Evolutionary conservation across 53 echinoderm and acorn worm species (phyloP).

Genomic region (Temnopleurus reevesii): DNA sequence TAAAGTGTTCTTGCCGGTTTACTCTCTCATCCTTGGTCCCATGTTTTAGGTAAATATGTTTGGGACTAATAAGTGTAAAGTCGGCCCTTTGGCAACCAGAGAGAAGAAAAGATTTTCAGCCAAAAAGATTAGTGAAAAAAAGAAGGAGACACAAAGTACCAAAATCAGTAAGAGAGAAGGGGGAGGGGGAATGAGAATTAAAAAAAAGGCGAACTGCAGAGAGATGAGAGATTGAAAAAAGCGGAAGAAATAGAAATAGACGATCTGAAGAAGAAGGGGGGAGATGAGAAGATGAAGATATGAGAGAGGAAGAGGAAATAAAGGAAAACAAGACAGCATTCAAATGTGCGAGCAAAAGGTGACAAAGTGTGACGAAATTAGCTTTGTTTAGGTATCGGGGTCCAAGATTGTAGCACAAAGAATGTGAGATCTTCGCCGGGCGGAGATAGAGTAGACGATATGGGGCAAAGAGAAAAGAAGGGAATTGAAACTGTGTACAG

Average conservation of each 20-base stretch:
- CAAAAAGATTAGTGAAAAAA: neutral
- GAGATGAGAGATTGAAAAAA: too few relatives aligned
- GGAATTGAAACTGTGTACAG: conserved; percentile 58
- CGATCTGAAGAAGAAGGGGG: neutral
- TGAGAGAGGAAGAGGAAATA: neutral
- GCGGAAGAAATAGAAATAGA: too few relatives aligned
- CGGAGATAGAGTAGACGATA: conserved; percentile 36
- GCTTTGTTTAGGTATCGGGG: conserved; percentile 49
- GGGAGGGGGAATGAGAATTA: neutral
- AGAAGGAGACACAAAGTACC: neutral
- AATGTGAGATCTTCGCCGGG: conserved; percentile 45
- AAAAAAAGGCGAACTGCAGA: too few relatives aligned
- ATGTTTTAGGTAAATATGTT: conserved; percentile 52
- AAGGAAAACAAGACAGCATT: conserved; percentile 8
- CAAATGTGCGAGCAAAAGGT: neutral
- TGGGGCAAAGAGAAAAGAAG: neutral
- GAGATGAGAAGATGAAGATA: neutral
- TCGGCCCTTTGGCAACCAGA: conserved; percentile 50
- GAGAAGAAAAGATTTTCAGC: conserved; percentile 20
- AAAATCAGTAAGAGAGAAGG: neutral
- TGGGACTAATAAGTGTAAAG: conserved; percentile 20
- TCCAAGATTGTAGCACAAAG: conserved; percentile 32
- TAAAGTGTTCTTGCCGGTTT: neutral
- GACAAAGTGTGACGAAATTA: conserved; percentile 8
- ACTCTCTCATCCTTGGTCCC: neutral